Conservation (phyloP, 2,797 vertebrate species). For the Acipenser ruthenus region DNA sequence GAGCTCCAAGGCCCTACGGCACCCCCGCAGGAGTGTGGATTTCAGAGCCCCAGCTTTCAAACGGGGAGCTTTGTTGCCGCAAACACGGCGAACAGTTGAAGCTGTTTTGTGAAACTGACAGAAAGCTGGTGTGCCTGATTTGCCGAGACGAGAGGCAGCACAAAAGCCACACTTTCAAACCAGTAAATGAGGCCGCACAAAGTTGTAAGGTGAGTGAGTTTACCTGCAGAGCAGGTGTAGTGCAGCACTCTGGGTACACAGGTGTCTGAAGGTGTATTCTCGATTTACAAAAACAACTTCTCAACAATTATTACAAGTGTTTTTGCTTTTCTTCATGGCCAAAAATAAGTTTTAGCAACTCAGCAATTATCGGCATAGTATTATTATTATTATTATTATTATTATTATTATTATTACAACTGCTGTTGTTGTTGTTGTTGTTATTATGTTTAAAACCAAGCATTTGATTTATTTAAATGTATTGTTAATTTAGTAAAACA, state of each 20-base stretch:
- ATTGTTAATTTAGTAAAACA: no score
- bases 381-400: no score
- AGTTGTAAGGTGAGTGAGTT: slow-evolving; percentile 2
- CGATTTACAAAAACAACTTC: no score
- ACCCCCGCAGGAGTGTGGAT: neutral
- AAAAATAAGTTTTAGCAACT: no score
- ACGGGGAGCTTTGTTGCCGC: slow-evolving; percentile 24
- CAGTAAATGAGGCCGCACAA: slow-evolving; percentile 40
- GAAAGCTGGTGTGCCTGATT: slow-evolving; percentile 39
- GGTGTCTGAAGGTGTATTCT: no score
- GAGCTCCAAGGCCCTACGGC: neutral
- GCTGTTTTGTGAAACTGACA: slow-evolving; percentile 50
- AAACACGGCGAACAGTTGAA: slow-evolving; percentile 51
- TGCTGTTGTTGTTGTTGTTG: no score
- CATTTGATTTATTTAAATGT: no score
- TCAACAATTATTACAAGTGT: neutral
- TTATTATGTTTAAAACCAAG: no score
- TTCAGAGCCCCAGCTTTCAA: slow-evolving; percentile 7
- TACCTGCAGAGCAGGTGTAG: no score
- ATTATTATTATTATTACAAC: no score
- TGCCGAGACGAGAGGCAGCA: slow-evolving; percentile 42
- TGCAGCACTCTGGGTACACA: neutral
- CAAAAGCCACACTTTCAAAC: slow-evolving; percentile 41
- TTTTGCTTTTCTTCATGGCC: neutral
- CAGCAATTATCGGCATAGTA: no score